Percentiles rank a stretch among this genome's conserved stretches.
Evolutionary conservation across 2,797 vertebrate species (phyloP).

Genomic region (Ataeniobius toweri): DNA sequence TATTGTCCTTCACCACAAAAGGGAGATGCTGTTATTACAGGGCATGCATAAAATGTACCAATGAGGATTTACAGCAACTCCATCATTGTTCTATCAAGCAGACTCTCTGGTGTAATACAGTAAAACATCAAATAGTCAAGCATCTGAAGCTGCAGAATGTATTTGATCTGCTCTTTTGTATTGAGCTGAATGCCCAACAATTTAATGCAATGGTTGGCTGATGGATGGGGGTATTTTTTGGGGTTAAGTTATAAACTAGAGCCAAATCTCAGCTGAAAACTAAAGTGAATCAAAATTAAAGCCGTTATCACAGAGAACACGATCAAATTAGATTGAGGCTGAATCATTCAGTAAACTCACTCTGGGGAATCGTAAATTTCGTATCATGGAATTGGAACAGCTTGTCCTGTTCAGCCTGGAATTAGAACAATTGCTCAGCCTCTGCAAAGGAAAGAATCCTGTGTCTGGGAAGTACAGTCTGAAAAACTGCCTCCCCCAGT

Average conservation of each 20-base stretch:
- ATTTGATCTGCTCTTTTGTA: conserved; percentile 25
- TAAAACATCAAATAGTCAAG: conserved; percentile 18
- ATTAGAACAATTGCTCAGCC: conserved; percentile 24
- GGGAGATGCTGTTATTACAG: conserved; percentile 36
- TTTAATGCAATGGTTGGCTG: conserved; percentile 4
- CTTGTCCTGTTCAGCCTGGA: conserved; percentile 36
- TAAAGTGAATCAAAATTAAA: conserved; percentile 4
- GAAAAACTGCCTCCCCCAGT: conserved; percentile 40
- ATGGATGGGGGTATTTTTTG: not conserved
- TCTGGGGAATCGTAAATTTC: conserved; percentile 41
- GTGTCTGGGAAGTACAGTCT: conserved; percentile 29
- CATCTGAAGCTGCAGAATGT: not conserved
- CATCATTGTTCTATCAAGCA: conserved; percentile 23
- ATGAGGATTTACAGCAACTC: conserved; percentile 20
- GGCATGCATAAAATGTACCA: conserved; percentile 16
- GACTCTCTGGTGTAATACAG: conserved; percentile 8
- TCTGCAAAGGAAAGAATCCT: conserved; percentile 16
- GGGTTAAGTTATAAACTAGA: conserved; percentile 3
- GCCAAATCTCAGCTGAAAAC: conserved; percentile 11
- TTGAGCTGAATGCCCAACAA: conserved; percentile 11
- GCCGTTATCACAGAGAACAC: conserved; percentile 5
- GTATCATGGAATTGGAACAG: conserved; percentile 31
- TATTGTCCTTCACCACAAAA: conserved; percentile 48
- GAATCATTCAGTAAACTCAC: conserved; percentile 44
- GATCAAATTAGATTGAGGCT: conserved; percentile 21